Evolutionary conservation across 2,888 invertebrate species (phyloP).

Genomic region (Drosophila mayaguana): DNA sequence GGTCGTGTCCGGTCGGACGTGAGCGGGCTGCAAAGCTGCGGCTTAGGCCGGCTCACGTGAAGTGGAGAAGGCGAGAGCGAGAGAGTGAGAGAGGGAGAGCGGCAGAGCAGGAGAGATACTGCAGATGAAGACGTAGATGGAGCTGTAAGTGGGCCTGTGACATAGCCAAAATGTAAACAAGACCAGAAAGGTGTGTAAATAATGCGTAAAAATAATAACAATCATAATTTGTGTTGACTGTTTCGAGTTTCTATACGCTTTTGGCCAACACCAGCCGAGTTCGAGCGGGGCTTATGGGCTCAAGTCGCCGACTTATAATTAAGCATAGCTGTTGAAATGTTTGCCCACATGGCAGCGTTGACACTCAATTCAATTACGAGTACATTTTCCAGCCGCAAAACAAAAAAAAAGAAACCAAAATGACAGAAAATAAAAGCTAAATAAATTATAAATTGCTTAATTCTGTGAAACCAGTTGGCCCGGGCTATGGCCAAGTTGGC

Average conservation of each 20-base stretch:
- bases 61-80: background rate
- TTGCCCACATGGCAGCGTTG: conserved; percentile 59
- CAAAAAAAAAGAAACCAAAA: background rate
- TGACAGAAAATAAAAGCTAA: conserved; percentile 9
- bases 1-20: conserved; percentile 56
- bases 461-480: conserved; percentile 51
- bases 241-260: conserved; percentile 50
- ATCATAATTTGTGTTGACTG: conserved; percentile 77
- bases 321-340: conserved; percentile 74
- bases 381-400: conserved; percentile 47
- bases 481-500: conserved; percentile 36
- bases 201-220: conserved; percentile 79
- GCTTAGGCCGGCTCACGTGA: conserved; percentile 58
- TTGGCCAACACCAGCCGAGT: conserved; percentile 13
- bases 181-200: conserved; percentile 77
- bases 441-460: conserved; percentile 56
- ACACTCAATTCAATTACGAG: conserved; percentile 58
- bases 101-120: background rate
- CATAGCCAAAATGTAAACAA: conserved; percentile 62
- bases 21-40: conserved; percentile 64
- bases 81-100: background rate
- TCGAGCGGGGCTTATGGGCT: conserved; percentile 49
- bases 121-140: conserved; percentile 1
- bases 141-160: background rate
- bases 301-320: conserved; percentile 66